phyloP scores from a whole-genome alignment of 1,140 invertebrate species.

The Gryon sp. region DNA sequence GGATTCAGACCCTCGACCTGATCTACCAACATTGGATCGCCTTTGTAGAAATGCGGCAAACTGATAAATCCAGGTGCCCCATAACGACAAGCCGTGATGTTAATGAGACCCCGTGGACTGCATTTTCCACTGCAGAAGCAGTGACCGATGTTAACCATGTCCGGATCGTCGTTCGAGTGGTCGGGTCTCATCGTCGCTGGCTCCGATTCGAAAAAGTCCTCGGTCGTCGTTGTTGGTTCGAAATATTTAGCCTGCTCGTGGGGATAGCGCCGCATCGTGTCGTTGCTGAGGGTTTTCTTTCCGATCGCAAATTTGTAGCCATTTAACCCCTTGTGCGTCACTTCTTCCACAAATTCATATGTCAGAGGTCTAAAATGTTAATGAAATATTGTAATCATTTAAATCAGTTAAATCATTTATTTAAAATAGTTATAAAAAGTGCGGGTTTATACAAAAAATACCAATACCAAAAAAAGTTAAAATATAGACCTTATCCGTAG shows the following conservation, averaged over 20 bases:
- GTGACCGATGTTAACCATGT: slow-evolving; percentile 81
- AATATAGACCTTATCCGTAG: no score
- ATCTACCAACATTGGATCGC: slow-evolving; percentile 80
- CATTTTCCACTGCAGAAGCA: slow-evolving; percentile 88
- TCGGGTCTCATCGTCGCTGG: slow-evolving; percentile 53
- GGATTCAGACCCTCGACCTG: slow-evolving; percentile 82
- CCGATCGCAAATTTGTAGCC: slow-evolving; percentile 74
- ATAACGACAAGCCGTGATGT: slow-evolving; percentile 78
- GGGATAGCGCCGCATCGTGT: slow-evolving; percentile 70
- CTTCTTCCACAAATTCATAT: slow-evolving; percentile 68
- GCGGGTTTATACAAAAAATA: no score
- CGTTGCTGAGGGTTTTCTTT: slow-evolving; percentile 75
- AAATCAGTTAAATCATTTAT: neutral
- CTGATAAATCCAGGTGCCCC: slow-evolving; percentile 85
- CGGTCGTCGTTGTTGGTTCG: slow-evolving; percentile 72
- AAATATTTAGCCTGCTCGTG: slow-evolving; percentile 76
- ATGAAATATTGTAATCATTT: neutral
- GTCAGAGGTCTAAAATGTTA: slow-evolving; percentile 63
- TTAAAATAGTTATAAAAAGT: no score
- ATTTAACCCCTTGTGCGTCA: slow-evolving; percentile 66
- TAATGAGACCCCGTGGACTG: slow-evolving; percentile 82
- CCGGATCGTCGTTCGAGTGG: slow-evolving; percentile 73
- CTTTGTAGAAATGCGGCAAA: slow-evolving; percentile 86
- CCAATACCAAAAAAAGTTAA: no score
- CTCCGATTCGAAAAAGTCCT: slow-evolving; percentile 71